These are phyloP conservation scores for Drosophila mayaguana DNA, from an alignment of 2,888 invertebrate species.

Conservation along the genomic window DNA sequence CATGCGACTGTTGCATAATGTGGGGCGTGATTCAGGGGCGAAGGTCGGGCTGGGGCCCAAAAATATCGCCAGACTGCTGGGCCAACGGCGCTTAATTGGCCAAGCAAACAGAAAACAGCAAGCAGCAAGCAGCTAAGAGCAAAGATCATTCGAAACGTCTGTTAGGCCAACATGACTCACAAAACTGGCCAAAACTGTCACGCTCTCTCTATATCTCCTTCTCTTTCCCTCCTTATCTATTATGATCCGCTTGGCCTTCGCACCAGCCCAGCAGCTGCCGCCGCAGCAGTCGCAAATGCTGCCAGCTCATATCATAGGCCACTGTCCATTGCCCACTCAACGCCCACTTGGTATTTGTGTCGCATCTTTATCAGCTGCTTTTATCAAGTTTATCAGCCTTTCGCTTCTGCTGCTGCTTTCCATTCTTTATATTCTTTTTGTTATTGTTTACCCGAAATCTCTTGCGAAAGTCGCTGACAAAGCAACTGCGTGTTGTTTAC, in stretches of 20 bases:
- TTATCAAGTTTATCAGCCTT: slow-evolving; percentile 39
- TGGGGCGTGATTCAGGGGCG: slow-evolving; percentile 47
- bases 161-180: slow-evolving; percentile 39
- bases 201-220: not conserved
- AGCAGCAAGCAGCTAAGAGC: slow-evolving; percentile 11
- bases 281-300: not conserved
- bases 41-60: slow-evolving; percentile 25
- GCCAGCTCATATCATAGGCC: slow-evolving; percentile 15
- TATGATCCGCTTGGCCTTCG: slow-evolving; percentile 44
- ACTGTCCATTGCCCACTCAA: slow-evolving; percentile 17
- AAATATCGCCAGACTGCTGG: slow-evolving; percentile 8
- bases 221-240: not conserved
- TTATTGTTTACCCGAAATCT: slow-evolving; percentile 40
- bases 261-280: slow-evolving; percentile 8
- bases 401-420: slow-evolving; percentile 3
- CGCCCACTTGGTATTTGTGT: slow-evolving; percentile 17
- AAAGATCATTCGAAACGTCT: not conserved
- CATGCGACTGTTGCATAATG: slow-evolving; percentile 65
- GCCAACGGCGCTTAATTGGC: slow-evolving; percentile 31
- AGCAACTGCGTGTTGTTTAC: slow-evolving; percentile 35
- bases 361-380: slow-evolving; percentile 26
- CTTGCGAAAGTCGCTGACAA: slow-evolving; percentile 26
- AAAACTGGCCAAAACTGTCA: slow-evolving; percentile 26
- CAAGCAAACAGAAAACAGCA: slow-evolving; percentile 15
- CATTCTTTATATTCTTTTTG: not conserved